A percentile compares a stretch with the other conserved stretches of the same genome.
Evolutionary conservation across 2,888 invertebrate genomes (phyloP).

Genomic region (Nymphalis c-album): DNA sequence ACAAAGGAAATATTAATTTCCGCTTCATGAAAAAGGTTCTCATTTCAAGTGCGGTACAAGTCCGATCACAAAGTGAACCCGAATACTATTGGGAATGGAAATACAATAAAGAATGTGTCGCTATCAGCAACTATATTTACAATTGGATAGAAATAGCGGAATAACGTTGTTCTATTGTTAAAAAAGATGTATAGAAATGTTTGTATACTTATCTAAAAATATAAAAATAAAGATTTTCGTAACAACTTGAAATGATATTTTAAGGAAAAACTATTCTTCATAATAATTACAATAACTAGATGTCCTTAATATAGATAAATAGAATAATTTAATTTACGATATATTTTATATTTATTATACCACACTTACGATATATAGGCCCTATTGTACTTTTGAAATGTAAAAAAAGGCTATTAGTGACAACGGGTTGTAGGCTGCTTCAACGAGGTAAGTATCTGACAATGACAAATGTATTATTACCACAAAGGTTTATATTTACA

Average conservation of each 20-base stretch:
- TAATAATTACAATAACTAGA: too few species aligned
- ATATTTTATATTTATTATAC: too few species aligned
- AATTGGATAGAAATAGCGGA: neutral
- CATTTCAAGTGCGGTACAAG: constrained; percentile 36
- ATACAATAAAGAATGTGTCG: constrained; percentile 7
- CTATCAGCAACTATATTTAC: constrained; percentile 2
- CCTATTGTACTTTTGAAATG: too few species aligned
- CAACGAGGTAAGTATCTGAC: too few species aligned
- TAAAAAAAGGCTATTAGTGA: too few species aligned
- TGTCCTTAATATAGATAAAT: too few species aligned
- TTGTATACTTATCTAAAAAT: neutral
- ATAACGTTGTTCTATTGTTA: neutral
- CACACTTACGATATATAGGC: too few species aligned
- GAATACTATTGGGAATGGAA: constrained; percentile 8
- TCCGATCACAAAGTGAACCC: constrained; percentile 21
- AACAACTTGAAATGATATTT: too few species aligned
- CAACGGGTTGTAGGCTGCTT: too few species aligned
- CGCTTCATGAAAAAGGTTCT: constrained; percentile 47
- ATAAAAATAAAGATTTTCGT: neutral
- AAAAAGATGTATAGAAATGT: neutral
- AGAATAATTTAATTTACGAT: too few species aligned
- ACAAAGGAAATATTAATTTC: constrained; percentile 60
- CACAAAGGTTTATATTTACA: neutral
- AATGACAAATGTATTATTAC: too few species aligned
- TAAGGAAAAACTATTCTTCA: too few species aligned